Conservation (phyloP, 1,140 invertebrate species). For the Anadara kagoshimensis region DNA sequence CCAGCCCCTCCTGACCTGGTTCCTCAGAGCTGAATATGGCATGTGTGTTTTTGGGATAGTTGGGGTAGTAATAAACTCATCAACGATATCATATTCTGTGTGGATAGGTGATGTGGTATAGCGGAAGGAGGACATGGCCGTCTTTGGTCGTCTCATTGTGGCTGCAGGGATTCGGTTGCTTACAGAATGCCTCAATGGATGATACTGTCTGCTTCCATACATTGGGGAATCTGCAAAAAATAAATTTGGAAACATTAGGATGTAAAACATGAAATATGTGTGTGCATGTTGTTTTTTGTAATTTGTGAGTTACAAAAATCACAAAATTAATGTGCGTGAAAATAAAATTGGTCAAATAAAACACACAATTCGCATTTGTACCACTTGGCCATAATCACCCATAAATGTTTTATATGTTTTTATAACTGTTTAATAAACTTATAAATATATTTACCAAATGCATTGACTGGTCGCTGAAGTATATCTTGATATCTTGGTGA, state of each 20-base stretch:
- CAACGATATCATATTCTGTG: slow-evolving; percentile 57
- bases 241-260: not conserved
- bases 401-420: no score
- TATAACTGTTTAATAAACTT: no score
- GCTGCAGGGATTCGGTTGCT: slow-evolving; percentile 62
- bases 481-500: no score
- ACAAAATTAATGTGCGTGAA: no score
- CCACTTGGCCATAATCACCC: no score
- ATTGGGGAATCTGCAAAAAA: slow-evolving; percentile 8
- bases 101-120: slow-evolving; percentile 58
- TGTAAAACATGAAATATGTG: no score
- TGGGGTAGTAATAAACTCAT: slow-evolving; percentile 59
- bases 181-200: slow-evolving; percentile 56
- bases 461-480: no score
- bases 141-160: slow-evolving; percentile 59
- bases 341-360: no score
- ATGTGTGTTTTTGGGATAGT: slow-evolving; percentile 70
- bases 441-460: no score
- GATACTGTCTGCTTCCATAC: slow-evolving; percentile 39
- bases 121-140: slow-evolving; percentile 44
- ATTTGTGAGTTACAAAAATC: no score
- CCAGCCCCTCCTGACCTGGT: slow-evolving; percentile 65
- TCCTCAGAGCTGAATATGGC: slow-evolving; percentile 63
- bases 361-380: no score
- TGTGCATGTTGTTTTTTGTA: no score